Evolutionary conservation across 2,888 invertebrate genomes (phyloP), one percentile per base, ranked within the genome.

Genomic region (Noctua janthe): DNA sequence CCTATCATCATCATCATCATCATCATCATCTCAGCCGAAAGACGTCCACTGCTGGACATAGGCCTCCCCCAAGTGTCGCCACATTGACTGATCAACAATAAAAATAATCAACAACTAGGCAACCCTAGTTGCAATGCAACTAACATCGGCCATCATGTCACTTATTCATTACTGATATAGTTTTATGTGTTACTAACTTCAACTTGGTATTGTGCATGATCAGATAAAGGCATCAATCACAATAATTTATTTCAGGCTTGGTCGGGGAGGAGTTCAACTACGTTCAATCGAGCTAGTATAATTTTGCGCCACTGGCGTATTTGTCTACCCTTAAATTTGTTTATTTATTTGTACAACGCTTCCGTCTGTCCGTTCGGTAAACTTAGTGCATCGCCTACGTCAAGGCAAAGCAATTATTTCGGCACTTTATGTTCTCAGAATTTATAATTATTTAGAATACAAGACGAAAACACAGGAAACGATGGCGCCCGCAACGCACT

Each of bases 371-470:
- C 29, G 59, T 74, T 85, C 29, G 20, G 51, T 83, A 83, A 82
- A 81, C 71, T 54, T 39, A 39, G 47, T 66, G 71, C 86, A 81
- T 59, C 59, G 73, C 23, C 15, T 11, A 80, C 85, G 67, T 69
- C 81, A 85, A 79, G 72, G 35, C 59, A 71, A 39, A n/a, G 47
- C 29, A 35, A 74, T 85, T 51, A 85, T 62, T 74, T 71, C 17
- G 39, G 15, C 29, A 74, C 10, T 85, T 83, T 82, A 82, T 71
- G 86, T 47, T 47, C 11, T 66, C 43, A 66, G 35, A 80, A 85
- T 85, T 66, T 73, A 74, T 81, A 81, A 82, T 85, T 66, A 74
- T 85, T 71, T 82, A 72, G 64, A 81, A 74, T 64, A 85, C 35
- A 64, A 85, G 43, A 85, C 20, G 43, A 70, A 69, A 71, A 59